Base-by-base conservation (phyloP, 1,140 invertebrate species). In the Bradysia coprophila region DNA sequence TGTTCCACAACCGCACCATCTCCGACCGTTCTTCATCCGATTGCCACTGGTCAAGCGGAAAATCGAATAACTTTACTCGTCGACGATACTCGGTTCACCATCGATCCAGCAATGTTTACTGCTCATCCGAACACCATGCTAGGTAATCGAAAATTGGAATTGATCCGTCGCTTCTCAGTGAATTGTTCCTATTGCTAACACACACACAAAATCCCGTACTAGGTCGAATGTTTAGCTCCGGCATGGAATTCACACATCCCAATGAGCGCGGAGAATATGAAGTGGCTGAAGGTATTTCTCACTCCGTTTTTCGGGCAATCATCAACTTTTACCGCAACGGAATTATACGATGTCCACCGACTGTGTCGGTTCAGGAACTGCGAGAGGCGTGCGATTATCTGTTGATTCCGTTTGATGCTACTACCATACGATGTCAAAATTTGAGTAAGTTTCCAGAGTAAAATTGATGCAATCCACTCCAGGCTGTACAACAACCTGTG, bases 351-450 rank as follows among this genome's bases (percentile, higher is more conserved):
- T 92, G 90, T 57, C 90, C 90, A 1, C 73, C 75, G 2, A 69
- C 71, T 0, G 63, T 66, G 0, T 77, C 82, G 3, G 84, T 95
- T 11, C 86, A 92, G 55, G 95, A 98, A 64, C 63, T 99, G 28
- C 67, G 93, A 40, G 96, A 99, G 63, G 95, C 95, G 19, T 99
- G 95, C 59, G 96, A 99, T 63, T 99, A 99, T 63, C 66, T 99
- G 21, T 72, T 99, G 2, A 83, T 99, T 52, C 96, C 96, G 16
- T 99, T 99, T 62, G 90, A 96, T 68, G 86, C 92, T 2, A 78
- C 76, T 39, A 98, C 94, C 23, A 80, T 99, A 24, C 86, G 93
- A 59, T 98, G 92, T 64, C 84, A 91, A 65, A 91, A 93, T 70
- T 69, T 95, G 45, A 68, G 88, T 90, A 69, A 75, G 20, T 9